Conservation (phyloP, 2,797 vertebrate species). For the Neosilurus hyrtlii region DNA sequence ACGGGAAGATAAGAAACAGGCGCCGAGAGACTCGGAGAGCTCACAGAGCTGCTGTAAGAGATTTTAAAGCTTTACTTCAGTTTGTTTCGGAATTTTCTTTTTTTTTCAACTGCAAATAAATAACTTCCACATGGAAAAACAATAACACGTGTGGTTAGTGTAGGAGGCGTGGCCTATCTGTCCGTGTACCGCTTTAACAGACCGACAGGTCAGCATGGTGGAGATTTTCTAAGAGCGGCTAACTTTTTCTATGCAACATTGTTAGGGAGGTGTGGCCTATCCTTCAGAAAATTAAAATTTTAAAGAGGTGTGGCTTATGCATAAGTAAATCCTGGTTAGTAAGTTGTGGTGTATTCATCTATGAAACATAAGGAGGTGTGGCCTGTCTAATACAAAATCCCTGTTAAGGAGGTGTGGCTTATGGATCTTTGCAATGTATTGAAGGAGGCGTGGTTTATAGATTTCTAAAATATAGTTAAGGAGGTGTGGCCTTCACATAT, state of each 20-base stretch:
- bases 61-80: constrained; percentile 34
- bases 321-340: neutral
- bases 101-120: constrained; percentile 16
- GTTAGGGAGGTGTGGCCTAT: constrained; percentile 23
- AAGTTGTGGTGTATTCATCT: neutral
- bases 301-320: neutral
- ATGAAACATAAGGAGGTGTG: neutral
- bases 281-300: neutral
- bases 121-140: constrained; percentile 20
- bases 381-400: neutral
- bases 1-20: constrained; percentile 43
- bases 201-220: no score
- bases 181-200: no score
- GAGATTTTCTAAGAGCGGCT: no score
- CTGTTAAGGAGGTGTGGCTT: neutral
- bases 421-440: neutral
- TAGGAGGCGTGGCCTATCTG: neutral
- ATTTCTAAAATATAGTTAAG: neutral
- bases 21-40: constrained; percentile 30
- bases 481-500: neutral
- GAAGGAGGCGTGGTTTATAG: neutral
- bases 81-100: constrained; percentile 20
- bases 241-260: neutral
- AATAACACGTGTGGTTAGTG: neutral
- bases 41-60: constrained; percentile 21